A percentile compares a stretch with the other conserved stretches of the same genome.
These are phyloP conservation scores for Hoplostethus atlanticus DNA, from an alignment of 2,797 vertebrate genomes.

Conservation along the genomic window DNA sequence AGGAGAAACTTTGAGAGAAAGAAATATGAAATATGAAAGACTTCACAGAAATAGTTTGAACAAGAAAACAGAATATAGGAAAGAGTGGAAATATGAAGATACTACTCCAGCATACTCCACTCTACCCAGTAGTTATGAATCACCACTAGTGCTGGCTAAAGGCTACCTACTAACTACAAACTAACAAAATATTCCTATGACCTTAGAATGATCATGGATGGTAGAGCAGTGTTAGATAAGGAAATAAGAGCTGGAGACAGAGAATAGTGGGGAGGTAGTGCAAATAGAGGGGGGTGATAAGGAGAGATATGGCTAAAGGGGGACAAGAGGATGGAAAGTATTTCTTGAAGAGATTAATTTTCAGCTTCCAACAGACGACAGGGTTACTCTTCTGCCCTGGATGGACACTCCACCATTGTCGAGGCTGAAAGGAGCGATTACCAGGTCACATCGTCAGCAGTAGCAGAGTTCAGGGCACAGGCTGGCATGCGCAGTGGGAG, in stretches of 20 bases:
- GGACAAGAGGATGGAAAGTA: constrained; percentile 45
- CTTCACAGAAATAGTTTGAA: neutral
- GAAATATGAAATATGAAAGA: neutral
- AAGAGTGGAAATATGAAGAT: neutral
- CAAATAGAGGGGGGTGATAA: neutral
- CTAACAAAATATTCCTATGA: no score
- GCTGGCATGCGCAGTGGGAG: constrained; percentile 19
- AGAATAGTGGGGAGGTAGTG: neutral
- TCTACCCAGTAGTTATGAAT: no score
- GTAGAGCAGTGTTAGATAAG: no score
- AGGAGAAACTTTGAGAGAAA: constrained; percentile 1
- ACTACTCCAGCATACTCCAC: neutral
- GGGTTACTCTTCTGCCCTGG: constrained; percentile 46
- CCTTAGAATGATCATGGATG: no score
- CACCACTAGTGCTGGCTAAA: neutral
- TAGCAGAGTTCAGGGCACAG: constrained; percentile 47
- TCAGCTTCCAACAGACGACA: constrained; percentile 34
- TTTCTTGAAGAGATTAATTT: constrained; percentile 65
- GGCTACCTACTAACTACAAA: no score
- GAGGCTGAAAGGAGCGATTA: constrained; percentile 65
- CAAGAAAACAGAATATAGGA: constrained; percentile 1
- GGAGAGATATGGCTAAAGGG: constrained; percentile 46
- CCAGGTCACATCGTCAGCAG: constrained; percentile 59
- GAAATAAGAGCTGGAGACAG: neutral
- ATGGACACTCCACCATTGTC: constrained; percentile 69